Evolutionary conservation across 2,888 invertebrate genomes (phyloP).

Genomic region (Galerucella nymphaeae): DNA sequence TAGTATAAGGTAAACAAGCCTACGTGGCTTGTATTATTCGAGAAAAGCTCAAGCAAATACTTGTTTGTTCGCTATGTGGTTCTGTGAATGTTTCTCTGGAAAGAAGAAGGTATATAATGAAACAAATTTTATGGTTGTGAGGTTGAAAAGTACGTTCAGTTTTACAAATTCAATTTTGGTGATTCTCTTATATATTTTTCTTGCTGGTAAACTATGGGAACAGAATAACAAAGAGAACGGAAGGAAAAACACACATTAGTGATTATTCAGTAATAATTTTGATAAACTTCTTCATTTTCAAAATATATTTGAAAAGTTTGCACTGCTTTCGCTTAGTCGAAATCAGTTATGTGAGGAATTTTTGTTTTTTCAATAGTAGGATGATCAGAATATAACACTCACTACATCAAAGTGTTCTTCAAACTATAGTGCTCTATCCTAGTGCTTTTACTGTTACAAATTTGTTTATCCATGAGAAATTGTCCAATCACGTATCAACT

Average conservation of each 20-base stretch:
- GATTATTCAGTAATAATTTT: neutral
- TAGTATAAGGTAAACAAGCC: neutral
- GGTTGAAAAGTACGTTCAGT: slow-evolving; percentile 29
- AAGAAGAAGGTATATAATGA: slow-evolving; percentile 15
- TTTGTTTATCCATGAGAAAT: neutral
- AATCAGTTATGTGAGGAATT: too few species aligned
- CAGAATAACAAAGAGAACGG: slow-evolving; percentile 2
- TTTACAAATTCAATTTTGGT: slow-evolving; percentile 32
- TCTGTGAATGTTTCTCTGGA: slow-evolving; percentile 13
- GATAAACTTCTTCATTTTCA: too few species aligned
- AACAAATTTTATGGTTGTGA: slow-evolving; percentile 22
- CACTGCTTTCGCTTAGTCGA: too few species aligned
- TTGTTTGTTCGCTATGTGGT: slow-evolving; percentile 20
- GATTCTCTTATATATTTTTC: slow-evolving; percentile 27
- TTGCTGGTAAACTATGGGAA: slow-evolving; percentile 1
- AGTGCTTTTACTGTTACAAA: neutral
- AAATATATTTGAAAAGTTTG: too few species aligned
- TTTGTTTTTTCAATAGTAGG: too few species aligned
- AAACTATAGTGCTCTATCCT: too few species aligned
- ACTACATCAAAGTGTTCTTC: too few species aligned
- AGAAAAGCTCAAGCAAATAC: neutral
- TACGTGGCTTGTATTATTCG: neutral
- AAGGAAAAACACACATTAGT: slow-evolving; percentile 11
- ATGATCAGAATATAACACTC: too few species aligned
- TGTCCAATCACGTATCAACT: too few species aligned